Base-by-base conservation (phyloP, 2,113 vertebrate species). In the Solea solea region DNA sequence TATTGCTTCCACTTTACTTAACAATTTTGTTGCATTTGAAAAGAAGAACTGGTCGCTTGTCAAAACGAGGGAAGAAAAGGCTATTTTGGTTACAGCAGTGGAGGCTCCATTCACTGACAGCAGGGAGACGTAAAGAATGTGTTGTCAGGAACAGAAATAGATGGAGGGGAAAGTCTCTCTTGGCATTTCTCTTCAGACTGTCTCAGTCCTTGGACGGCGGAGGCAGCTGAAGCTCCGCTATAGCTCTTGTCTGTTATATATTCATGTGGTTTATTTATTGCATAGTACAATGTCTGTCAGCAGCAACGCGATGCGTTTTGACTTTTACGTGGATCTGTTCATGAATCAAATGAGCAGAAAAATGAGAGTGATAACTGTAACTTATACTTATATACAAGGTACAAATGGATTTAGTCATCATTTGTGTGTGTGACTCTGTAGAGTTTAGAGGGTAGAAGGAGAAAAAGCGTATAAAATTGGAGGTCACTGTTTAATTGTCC, bases 61-160 rank as follows among this genome's bases (percentile, higher is more conserved):
- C 60, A 64, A 71, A 64, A 64, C 0, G 3, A 52, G 49, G n/a
- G 11, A 82, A 78, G 69, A 80, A 80, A 73, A 57, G 55, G 64
- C 81, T 84, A 83, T 87, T 88, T 85, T 73, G 25, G 78, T 66
- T 49, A 62, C 54, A 54, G 69, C 71, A 80, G 80, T 67, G 55
- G 74, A 87, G 50, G 72, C 64, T 87, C 52, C 66, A 69, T 54
- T 80, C 74, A 57, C 64, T 71, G 71, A 64, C 53, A 66, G 64
- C 56, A 64, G 42, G 48, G 59, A 72, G 62, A 86, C 41, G 13
- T 69, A 65, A 77, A 82, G 50, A 82, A 81, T 79, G 74, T 77
- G 70, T 72, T 69, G 66, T 79, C 81, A 81, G 72, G 44, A 82
- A 80, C 41, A 81, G 48, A 84, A 89, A 83, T 74, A 83, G 72